phyloP scores from a whole-genome alignment of 2,888 invertebrate species.

The Erpobdella octoculata region DNA sequence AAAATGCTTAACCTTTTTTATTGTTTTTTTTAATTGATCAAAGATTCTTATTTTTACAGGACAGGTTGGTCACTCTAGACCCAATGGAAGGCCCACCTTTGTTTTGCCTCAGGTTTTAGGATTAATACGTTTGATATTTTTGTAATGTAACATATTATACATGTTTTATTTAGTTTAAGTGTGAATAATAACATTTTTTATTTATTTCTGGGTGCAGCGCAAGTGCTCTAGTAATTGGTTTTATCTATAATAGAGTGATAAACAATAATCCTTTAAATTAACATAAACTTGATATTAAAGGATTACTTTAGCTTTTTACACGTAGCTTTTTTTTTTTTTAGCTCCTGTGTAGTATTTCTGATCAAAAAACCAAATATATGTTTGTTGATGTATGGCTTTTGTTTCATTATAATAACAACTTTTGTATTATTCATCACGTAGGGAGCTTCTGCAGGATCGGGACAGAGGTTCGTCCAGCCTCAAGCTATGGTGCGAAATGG shows the following conservation, averaged over 20 bases:
- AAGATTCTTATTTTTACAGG: background rate
- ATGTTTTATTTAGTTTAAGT: background rate
- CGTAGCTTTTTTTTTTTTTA: too few relatives aligned
- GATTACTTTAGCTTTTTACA: too few relatives aligned
- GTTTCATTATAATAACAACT: background rate
- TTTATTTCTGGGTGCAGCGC: too few relatives aligned
- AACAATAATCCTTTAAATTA: too few relatives aligned
- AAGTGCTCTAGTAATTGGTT: background rate
- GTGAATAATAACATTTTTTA: too few relatives aligned
- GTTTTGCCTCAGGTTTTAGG: conserved; percentile 18
- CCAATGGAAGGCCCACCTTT: conserved; percentile 9
- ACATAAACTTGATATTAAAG: too few relatives aligned
- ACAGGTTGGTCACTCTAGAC: conserved; percentile 6
- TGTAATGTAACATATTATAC: background rate
- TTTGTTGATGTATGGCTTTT: too few relatives aligned
- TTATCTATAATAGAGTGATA: background rate
- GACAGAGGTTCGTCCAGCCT: background rate
- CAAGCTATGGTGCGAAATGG: background rate
- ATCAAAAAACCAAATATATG: too few relatives aligned
- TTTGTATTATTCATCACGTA: background rate
- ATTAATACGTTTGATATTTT: background rate
- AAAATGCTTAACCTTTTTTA: too few relatives aligned
- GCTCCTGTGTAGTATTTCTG: too few relatives aligned
- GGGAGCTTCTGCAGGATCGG: background rate
- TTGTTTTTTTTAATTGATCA: background rate